These are phyloP conservation scores for Cyaniris semiargus DNA, from an alignment of 2,888 invertebrate species.

Conservation along the genomic window DNA sequence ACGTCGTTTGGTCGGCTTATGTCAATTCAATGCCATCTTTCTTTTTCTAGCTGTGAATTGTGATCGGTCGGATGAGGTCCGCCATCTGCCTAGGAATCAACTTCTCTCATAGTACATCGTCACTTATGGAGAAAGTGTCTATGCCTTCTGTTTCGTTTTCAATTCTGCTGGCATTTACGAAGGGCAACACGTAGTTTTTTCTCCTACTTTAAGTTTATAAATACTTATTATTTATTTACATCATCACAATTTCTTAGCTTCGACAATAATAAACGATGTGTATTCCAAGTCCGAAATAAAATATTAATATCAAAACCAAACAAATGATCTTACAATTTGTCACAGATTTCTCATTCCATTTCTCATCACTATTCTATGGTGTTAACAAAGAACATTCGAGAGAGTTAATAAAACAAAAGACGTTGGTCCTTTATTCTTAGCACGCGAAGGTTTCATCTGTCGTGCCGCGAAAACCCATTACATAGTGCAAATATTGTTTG, in stretches of 20 bases:
- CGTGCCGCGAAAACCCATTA: conserved; percentile 37
- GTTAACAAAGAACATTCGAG: background rate
- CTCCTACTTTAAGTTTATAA: too few relatives aligned
- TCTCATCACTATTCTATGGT: background rate
- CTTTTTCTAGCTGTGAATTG: too few relatives aligned
- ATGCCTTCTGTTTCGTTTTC: too few relatives aligned
- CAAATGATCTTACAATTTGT: background rate
- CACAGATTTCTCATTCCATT: background rate
- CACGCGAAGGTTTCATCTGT: conserved; percentile 30
- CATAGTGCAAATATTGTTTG: conserved; percentile 41
- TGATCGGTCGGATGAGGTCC: too few relatives aligned
- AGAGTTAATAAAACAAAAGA: conserved; percentile 22
- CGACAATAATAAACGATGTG: background rate
- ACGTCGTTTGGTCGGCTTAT: too few relatives aligned
- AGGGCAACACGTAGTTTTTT: too few relatives aligned
- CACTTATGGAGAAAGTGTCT: too few relatives aligned
- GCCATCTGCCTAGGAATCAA: too few relatives aligned
- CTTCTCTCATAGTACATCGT: too few relatives aligned
- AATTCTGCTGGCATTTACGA: too few relatives aligned
- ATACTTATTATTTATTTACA: too few relatives aligned
- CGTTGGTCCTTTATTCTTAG: conserved; percentile 21
- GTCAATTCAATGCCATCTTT: too few relatives aligned
- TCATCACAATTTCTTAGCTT: background rate
- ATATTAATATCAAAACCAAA: background rate
- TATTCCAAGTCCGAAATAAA: background rate